Base-by-base conservation (phyloP, 2,888 invertebrate species). In the Caenorhabditis sp. region DNA sequence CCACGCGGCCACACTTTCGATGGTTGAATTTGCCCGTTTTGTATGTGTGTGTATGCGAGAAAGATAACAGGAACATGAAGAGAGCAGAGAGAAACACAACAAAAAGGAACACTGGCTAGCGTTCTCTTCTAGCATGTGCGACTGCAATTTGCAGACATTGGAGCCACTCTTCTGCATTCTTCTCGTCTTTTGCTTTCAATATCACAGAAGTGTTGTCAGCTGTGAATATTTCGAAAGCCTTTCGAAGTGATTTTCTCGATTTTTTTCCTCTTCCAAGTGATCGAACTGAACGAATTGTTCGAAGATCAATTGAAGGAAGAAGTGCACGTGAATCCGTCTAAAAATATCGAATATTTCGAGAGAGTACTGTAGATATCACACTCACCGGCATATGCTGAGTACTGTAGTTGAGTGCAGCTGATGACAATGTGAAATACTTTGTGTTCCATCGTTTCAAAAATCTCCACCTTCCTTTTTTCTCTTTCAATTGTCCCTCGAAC, bases 161-260 rank as follows among this genome's bases (percentile, higher is more conserved):
- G 57, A 95, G 94, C 95, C 96, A 96, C 89, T 95, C 93, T 89
- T 95, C 95, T 0, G 95, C 95, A 88, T 95, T 93, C 89, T 94
- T 94, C 55, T 94, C 94, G 88, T 95, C 94, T 89, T 94, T 94
- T 8, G 95, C 95, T 70, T 96, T 95, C 81, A 96, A 91, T 85
- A 95, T 94, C 81, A 95, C 92, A 12, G 94, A 93, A 89, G 94
- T 94, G 89, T 95, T 94, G 67, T 89, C 89, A 24, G 89, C 89
- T 0, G 95, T 95, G 90, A 95, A 96, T 84, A 96, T 95, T 90
- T 96, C 95, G 90, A 96, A 96, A 0, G 95, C 95, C 89, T 94
- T 95, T 24, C 95, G 95, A 84, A 95, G 94, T 89, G 94, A 94
- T 62, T 86, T 86, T 26, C 86, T 70, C 63, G 95, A 91, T 57